Evolutionary conservation across 2,113 vertebrate species (phyloP).

Genomic region (Reinhardtius hippoglossoides): DNA sequence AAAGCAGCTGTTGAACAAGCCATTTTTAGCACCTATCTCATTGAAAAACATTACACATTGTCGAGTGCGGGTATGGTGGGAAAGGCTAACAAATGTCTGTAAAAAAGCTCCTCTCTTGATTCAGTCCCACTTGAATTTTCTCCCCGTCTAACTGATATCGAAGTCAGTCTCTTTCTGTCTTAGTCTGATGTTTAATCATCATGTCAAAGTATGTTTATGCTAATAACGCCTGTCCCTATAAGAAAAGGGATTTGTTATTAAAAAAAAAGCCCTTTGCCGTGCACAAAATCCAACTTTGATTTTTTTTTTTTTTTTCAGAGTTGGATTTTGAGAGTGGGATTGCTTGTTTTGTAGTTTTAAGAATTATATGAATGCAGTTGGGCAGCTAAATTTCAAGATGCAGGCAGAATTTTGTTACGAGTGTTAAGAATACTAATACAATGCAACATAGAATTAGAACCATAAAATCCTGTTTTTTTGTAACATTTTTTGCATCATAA

Average conservation of each 20-base stretch:
- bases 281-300: constrained; percentile 4
- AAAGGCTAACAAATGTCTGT: constrained; percentile 56
- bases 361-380: constrained; percentile 29
- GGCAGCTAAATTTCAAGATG: constrained; percentile 27
- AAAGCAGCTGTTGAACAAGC: constrained; percentile 76
- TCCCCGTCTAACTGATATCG: constrained; percentile 28
- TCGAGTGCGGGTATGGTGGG: constrained; percentile 26
- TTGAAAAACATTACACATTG: constrained; percentile 76
- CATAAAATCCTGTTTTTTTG: constrained; percentile 56
- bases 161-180: constrained; percentile 37
- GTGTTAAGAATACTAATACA: constrained; percentile 30
- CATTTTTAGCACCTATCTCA: constrained; percentile 74
- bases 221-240: constrained; percentile 48
- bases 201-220: constrained; percentile 62
- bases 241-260: constrained; percentile 40
- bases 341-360: constrained; percentile 37
- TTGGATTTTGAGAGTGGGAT: not conserved
- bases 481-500: constrained; percentile 37
- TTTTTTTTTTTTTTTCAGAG: no score
- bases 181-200: constrained; percentile 59
- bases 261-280: constrained; percentile 35
- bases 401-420: constrained; percentile 34
- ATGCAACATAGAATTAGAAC: constrained; percentile 31
- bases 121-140: constrained; percentile 16
- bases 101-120: constrained; percentile 27